Conservation (phyloP, 2,797 vertebrate species). For the Rachycentron canadum region DNA sequence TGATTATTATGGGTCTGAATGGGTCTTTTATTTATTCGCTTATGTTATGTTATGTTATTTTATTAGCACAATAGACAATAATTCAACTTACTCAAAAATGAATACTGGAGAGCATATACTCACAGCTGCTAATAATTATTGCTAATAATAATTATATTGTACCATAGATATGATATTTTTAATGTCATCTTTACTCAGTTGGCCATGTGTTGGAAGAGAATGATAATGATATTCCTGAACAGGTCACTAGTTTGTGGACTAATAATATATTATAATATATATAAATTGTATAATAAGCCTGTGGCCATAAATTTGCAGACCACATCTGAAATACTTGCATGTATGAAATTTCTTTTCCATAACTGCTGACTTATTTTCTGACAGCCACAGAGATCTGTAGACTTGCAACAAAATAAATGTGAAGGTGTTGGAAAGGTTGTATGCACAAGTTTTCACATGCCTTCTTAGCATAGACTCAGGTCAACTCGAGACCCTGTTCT, state of each 20-base stretch:
- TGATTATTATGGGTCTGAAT: conserved; percentile 72
- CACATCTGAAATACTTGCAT: conserved; percentile 52
- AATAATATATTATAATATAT: too few species aligned
- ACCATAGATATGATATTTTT: conserved; percentile 73
- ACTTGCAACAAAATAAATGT: conserved; percentile 15
- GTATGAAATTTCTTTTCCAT: conserved; percentile 60
- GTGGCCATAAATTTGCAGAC: conserved; percentile 36
- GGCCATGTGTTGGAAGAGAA: conserved; percentile 63
- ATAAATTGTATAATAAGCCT: conserved; percentile 56
- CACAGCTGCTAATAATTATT: conserved; percentile 80
- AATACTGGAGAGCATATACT: conserved; percentile 76
- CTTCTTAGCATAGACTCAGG: conserved; percentile 39
- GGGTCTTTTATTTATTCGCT: conserved; percentile 65
- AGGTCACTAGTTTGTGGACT: conserved; percentile 50
- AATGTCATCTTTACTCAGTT: conserved; percentile 48
- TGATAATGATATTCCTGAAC: too few species aligned
- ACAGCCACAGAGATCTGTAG: conserved; percentile 37
- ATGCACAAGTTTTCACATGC: conserved; percentile 4
- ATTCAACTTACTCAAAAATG: conserved; percentile 77
- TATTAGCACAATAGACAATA: conserved; percentile 76
- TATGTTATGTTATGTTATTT: too few species aligned
- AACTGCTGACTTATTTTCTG: conserved; percentile 54
- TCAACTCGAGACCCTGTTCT: conserved; percentile 24
- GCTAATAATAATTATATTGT: too few species aligned
- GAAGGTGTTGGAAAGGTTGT: conserved; percentile 29